Conservation (phyloP, 2,113 vertebrate genomes). For the Colistium nudipinnis region DNA sequence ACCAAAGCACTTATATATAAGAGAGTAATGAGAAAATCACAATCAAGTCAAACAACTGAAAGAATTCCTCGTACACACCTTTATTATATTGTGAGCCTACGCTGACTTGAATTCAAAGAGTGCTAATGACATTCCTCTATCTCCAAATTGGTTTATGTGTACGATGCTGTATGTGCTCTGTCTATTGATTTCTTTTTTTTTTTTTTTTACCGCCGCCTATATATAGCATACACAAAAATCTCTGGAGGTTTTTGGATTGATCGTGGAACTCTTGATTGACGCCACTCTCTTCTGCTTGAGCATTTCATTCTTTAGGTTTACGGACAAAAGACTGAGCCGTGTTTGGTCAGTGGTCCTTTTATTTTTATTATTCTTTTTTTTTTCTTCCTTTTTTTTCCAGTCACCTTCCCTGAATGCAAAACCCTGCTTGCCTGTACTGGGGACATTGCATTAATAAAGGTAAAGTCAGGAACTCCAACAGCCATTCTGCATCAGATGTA, state of each 20-base stretch:
- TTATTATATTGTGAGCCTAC: slow-evolving; percentile 30
- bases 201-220: slow-evolving; percentile 29
- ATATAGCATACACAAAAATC: slow-evolving; percentile 20
- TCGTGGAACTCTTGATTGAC: slow-evolving; percentile 11
- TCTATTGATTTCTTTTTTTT: slow-evolving; percentile 29
- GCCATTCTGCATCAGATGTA: slow-evolving; percentile 1
- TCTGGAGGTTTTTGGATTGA: slow-evolving; percentile 22
- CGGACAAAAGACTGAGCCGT: slow-evolving; percentile 15
- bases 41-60: slow-evolving; percentile 45
- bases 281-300: slow-evolving; percentile 19
- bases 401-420: slow-evolving; percentile 26
- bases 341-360: slow-evolving; percentile 15
- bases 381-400: slow-evolving; percentile 10
- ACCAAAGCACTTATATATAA: slow-evolving; percentile 56
- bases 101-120: slow-evolving; percentile 28
- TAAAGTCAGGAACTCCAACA: slow-evolving; percentile 33
- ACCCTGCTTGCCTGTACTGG: slow-evolving; percentile 22
- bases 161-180: slow-evolving; percentile 54
- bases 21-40: background rate
- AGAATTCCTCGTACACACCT: slow-evolving; percentile 32
- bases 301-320: slow-evolving; percentile 25
- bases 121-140: slow-evolving; percentile 31
- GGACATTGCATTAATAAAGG: slow-evolving; percentile 17
- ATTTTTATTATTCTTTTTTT: too few relatives aligned
- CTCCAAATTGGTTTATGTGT: slow-evolving; percentile 44